These are phyloP conservation scores for Nycteola revayana DNA, from an alignment of 2,888 invertebrate genomes.

Conservation along the genomic window DNA sequence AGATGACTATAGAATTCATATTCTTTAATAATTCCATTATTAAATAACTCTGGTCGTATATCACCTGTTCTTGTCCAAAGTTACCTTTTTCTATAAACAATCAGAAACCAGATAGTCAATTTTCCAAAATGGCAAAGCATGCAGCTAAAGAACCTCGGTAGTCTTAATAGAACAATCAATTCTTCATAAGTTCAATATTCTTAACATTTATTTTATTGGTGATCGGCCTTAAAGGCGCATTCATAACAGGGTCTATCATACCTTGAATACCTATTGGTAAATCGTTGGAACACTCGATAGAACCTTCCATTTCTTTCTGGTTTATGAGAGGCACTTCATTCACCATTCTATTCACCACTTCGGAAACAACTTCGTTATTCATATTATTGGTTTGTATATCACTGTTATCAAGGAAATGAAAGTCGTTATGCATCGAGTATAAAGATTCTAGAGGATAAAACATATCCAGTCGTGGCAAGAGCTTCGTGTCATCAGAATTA, in stretches of 20 bases:
- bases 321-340: constrained; percentile 60
- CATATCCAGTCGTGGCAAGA: constrained; percentile 67
- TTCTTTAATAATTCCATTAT: too few species aligned
- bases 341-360: constrained; percentile 57
- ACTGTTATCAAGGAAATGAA: constrained; percentile 65
- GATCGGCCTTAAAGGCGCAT: constrained; percentile 61
- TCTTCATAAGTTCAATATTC: constrained; percentile 77
- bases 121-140: too few species aligned
- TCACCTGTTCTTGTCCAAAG: too few species aligned
- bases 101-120: too few species aligned
- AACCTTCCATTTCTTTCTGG: constrained; percentile 55
- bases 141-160: too few species aligned
- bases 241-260: constrained; percentile 76
- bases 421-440: constrained; percentile 72
- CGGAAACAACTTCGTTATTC: constrained; percentile 42
- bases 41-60: too few species aligned
- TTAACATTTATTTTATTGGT: constrained; percentile 76
- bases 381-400: constrained; percentile 52
- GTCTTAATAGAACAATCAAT: constrained; percentile 18
- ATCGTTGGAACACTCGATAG: constrained; percentile 47
- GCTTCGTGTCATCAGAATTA: constrained; percentile 72
- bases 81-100: too few species aligned
- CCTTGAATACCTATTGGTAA: constrained; percentile 63
- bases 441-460: constrained; percentile 68
- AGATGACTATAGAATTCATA: too few species aligned